Percentiles rank a stretch among this genome's conserved stretches.
Evolutionary conservation across 2,888 invertebrate species (phyloP).

Genomic region (Ennomos erosarius): DNA sequence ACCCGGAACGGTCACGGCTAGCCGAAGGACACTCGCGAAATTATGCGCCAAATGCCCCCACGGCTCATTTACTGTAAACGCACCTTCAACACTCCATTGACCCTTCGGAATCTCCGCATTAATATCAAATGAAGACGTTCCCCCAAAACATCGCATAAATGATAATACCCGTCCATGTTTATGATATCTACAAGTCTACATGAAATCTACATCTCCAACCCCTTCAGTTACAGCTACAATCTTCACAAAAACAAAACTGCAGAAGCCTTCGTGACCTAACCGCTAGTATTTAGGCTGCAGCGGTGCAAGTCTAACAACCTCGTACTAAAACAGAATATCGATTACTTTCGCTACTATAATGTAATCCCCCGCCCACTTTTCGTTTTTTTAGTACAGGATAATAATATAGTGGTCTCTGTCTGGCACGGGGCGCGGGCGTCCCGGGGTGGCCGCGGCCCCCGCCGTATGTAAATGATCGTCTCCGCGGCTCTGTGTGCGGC

Average conservation of each 20-base stretch:
- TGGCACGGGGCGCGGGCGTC: slow-evolving; percentile 64
- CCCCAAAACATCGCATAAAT: slow-evolving; percentile 39
- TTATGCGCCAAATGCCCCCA: slow-evolving; percentile 78
- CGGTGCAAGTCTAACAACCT: slow-evolving; percentile 81
- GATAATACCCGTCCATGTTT: slow-evolving; percentile 55
- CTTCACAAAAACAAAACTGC: slow-evolving; percentile 53
- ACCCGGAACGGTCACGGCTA: slow-evolving; percentile 33
- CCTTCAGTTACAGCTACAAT: neutral
- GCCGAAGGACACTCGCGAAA: slow-evolving; percentile 60
- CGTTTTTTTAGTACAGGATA: slow-evolving; percentile 81
- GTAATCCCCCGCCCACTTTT: slow-evolving; percentile 86
- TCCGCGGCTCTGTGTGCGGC: slow-evolving; percentile 71
- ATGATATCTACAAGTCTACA: slow-evolving; percentile 49
- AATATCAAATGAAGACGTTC: slow-evolving; percentile 64
- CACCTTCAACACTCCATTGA: slow-evolving; percentile 71
- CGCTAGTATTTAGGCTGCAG: slow-evolving; percentile 79
- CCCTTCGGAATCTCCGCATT: slow-evolving; percentile 65
- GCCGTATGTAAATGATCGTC: slow-evolving; percentile 86
- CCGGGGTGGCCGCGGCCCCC: slow-evolving; percentile 65
- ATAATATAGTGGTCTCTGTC: slow-evolving; percentile 81
- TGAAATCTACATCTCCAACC: slow-evolving; percentile 19
- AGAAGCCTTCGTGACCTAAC: slow-evolving; percentile 69
- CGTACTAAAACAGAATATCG: slow-evolving; percentile 86
- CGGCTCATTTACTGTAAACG: slow-evolving; percentile 78
- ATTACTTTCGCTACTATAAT: slow-evolving; percentile 87